Base-by-base conservation (phyloP, 2,888 invertebrate species). In the Pseudococcus jackbeardsleyi region DNA sequence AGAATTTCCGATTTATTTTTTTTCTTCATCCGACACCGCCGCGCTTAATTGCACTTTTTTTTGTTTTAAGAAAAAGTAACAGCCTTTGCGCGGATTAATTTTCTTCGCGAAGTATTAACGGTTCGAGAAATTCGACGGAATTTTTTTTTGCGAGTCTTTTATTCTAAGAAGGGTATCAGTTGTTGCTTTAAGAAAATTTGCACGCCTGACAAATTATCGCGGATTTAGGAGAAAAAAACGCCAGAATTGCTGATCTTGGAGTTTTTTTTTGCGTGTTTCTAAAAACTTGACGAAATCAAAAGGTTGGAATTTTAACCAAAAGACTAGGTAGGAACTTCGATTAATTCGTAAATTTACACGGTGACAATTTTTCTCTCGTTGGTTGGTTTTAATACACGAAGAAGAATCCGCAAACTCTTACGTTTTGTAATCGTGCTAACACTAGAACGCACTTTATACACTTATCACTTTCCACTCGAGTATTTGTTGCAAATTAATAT, bases 1-100 rank as follows among this genome's bases (percentile, higher is more conserved):
- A 82, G 79, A 82, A 82, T 82, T 82, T 82, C 79, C 79, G 79
- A 82, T 82, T 82, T 82, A 46, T 82, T 82, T 82, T 82, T 33
- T 82, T 82, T 79, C 19, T 26, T 19, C 46, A 46, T 82, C 46
- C 79, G 19, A 46, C 33, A 46, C 42, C 79, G 11, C 79, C 46
- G 79, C 39, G 79, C 46, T 82, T 82, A 82, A 82, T 82, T 82
- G 46, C 46, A 82, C n/a, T 82, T 82, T 82, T 82, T 77, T 82
- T 82, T 82, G 79, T 82, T 46, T 82, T 11, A 19, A 46, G 11
- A 46, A 46, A 46, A 46, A 82, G 79, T 82, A 82, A 82, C 79
- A 82, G 79, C 26, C 46, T 82, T 82, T 82, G 46, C 79, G 46
- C 79, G 46, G 79, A 42, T 82, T 82, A 82, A 22, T 82, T 82